Base-by-base conservation (phyloP, 2,797 vertebrate genomes). In the Tenualosa thibaudeaui region DNA sequence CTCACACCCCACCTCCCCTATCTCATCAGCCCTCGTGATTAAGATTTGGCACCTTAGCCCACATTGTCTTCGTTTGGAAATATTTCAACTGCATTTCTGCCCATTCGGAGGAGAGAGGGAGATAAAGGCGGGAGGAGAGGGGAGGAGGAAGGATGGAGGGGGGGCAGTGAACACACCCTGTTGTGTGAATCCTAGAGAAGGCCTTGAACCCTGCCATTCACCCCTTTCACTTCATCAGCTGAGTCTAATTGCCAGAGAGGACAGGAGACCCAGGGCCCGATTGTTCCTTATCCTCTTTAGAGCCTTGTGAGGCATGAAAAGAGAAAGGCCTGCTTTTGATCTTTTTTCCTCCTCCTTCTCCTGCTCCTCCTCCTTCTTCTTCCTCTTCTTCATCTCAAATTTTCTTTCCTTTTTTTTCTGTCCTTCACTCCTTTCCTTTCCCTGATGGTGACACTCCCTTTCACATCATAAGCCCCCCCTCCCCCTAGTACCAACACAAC, bases 211-310 rank as follows among this genome's bases (percentile, higher is more conserved):
- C 96, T 97, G 96, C 96, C 97, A 99, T 99, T 99, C 98, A 98
- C 95, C 95, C 97, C 95, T 98, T 99, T 99, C 97, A 99, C 96
- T 97, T 96, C 97, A 98, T 98, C 97, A 98, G 97, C 97, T 98
- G 98, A 98, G 97, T 98, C 97, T 99, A 98, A 99, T 99, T 99
- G 97, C 97, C 96, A 97, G 96, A 99, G 97, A 98, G 97, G 97
- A 97, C 97, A 97, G 96, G 96, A 98, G 97, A 98, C 97, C 97
- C 96, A 94, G 96, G 95, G 97, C 96, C 96, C 96, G 97, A 98
- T 99, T 98, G 98, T 98, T 97, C 97, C 96, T 96, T 96, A 96
- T 98, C 97, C 97, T 97, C 97, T 98, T 99, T 99, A 97, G 97
- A 98, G 97, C 96, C 93, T 97, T 98, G 96, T 96, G 97, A 97